Evolutionary conservation across 1,140 invertebrate genomes (phyloP).

Genomic region (Pogonognathellus flavescens): DNA sequence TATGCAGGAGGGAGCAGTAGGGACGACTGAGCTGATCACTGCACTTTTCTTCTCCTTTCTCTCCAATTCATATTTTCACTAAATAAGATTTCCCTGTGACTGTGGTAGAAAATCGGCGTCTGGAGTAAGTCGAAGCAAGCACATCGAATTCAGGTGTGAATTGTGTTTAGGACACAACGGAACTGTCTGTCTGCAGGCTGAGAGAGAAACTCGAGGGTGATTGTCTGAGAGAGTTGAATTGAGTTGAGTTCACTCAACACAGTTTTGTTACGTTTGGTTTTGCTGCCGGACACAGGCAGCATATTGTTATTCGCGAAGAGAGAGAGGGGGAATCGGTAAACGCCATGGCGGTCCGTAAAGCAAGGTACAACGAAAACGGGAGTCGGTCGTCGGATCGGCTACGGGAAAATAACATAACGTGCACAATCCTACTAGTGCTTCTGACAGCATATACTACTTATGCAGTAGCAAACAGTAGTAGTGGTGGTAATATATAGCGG

Average conservation of each 20-base stretch:
- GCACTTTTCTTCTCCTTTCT: not conserved
- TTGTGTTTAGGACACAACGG: not conserved
- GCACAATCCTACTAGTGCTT: too few relatives aligned
- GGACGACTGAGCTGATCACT: not conserved
- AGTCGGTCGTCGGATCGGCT: not conserved
- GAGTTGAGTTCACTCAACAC: conserved; percentile 5
- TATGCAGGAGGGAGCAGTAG: not conserved
- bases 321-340: conserved; percentile 17
- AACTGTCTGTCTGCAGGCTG: conserved; percentile 33
- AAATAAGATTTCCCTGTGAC: conserved; percentile 35
- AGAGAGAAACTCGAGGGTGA: not conserved
- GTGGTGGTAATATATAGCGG: too few relatives aligned
- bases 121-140: not conserved
- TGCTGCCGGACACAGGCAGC: conserved; percentile 24
- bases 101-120: not conserved
- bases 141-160: conserved; percentile 44
- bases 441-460: not conserved
- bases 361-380: not conserved
- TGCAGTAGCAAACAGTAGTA: too few relatives aligned
- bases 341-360: conserved; percentile 11
- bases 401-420: not conserved
- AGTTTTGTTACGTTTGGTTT: conserved; percentile 12
- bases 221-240: conserved; percentile 15
- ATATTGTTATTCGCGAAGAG: conserved; percentile 20
- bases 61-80: not conserved